These are phyloP conservation scores for Sminthurides aquaticus DNA, from an alignment of 2,888 invertebrate genomes.

Conservation along the genomic window DNA sequence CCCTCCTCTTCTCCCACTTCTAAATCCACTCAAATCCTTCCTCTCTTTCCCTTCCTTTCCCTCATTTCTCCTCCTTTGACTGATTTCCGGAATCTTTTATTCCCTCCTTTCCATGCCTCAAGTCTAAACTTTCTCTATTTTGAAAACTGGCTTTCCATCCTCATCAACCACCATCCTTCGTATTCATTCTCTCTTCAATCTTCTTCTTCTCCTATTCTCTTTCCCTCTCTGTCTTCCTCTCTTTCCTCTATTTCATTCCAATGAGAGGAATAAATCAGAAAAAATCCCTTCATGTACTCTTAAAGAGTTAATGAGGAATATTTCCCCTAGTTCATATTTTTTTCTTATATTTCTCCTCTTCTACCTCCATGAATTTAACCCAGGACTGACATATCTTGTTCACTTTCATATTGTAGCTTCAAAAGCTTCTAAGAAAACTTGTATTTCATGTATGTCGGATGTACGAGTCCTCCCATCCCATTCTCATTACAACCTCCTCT, in stretches of 20 bases:
- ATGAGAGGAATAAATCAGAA: not conserved
- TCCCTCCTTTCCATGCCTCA: no score
- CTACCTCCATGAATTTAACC: no score
- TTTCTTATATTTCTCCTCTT: not conserved
- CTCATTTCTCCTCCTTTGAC: no score
- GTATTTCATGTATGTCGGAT: no score
- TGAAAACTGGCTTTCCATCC: no score
- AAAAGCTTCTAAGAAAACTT: no score
- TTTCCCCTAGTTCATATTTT: not conserved
- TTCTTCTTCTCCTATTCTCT: not conserved
- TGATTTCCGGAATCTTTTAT: no score
- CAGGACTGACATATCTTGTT: no score
- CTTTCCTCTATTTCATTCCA: not conserved
- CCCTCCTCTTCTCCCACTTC: slow-evolving; percentile 18
- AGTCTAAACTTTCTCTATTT: not conserved
- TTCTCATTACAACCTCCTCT: not conserved
- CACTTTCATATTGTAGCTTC: no score
- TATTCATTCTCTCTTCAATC: not conserved
- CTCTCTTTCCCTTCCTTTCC: not conserved
- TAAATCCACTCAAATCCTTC: slow-evolving; percentile 32
- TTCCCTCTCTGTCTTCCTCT: not conserved
- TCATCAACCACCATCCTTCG: not conserved
- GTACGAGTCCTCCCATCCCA: no score
- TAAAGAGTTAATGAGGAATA: not conserved
- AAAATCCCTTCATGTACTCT: no score